These are phyloP conservation scores for Seira musarum DNA, from an alignment of 2,888 invertebrate genomes.

Conservation along the genomic window DNA sequence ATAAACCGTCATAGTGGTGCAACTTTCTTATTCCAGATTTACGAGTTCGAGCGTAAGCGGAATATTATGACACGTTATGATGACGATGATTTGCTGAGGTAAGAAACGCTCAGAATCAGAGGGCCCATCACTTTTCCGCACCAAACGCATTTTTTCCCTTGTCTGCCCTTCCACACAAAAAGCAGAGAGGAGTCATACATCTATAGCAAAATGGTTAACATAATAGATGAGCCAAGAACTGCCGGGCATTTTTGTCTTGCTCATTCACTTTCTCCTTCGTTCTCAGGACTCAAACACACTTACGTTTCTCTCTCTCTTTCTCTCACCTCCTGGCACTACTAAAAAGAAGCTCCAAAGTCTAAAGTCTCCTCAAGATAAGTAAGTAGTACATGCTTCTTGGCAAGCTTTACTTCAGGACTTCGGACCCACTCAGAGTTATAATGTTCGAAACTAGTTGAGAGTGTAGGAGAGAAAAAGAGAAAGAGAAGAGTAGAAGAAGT, in stretches of 20 bases:
- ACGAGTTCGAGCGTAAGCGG: conserved; percentile 24
- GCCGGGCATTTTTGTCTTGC: neutral
- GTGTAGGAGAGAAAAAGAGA: conserved; percentile 19
- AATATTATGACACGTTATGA: conserved; percentile 29
- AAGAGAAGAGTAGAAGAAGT: neutral
- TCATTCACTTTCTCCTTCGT: neutral
- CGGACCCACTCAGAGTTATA: neutral
- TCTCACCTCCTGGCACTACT: neutral
- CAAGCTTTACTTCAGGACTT: neutral
- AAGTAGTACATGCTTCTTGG: neutral
- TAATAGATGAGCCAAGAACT: neutral
- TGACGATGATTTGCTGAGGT: conserved; percentile 22
- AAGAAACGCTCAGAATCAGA: neutral
- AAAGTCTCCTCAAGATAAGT: no score
- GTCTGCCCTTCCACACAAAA: no score
- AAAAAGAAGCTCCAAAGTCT: neutral
- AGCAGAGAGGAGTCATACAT: neutral
- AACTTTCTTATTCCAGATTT: conserved; percentile 16
- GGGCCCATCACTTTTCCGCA: neutral
- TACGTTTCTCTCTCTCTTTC: neutral
- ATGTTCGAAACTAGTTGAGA: neutral
- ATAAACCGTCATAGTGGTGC: neutral
- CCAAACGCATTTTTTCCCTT: neutral
- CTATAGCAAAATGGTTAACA: neutral
- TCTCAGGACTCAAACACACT: neutral